Percentiles rank a stretch among this genome's conserved stretches.
Conservation (phyloP, 2,888 invertebrate species). For the Drosophila lacicola region DNA sequence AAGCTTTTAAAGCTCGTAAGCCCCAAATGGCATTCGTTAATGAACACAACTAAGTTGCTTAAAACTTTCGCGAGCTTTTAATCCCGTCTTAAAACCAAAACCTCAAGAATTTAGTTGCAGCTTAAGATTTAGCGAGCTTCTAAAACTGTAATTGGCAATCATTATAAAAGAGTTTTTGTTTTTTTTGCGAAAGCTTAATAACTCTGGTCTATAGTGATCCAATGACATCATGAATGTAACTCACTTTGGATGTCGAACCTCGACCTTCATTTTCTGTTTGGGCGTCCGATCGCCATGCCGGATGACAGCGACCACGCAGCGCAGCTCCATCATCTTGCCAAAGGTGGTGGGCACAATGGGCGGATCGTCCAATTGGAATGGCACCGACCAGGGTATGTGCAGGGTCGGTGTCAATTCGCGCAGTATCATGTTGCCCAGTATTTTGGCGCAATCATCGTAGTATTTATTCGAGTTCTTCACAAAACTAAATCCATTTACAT, state of each 20-base stretch:
- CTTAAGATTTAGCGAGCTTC: background rate
- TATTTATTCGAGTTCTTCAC: constrained; percentile 99
- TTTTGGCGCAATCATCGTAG: constrained; percentile 99
- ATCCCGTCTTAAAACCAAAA: background rate
- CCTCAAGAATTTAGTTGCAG: background rate
- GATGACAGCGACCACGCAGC: constrained; percentile 99
- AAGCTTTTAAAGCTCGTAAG: no score
- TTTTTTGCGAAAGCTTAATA: background rate
- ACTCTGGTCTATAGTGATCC: no score
- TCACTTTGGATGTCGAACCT: constrained; percentile 97
- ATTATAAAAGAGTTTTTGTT: no score
- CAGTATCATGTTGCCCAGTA: constrained; percentile 98
- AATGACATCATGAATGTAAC: constrained; percentile 20
- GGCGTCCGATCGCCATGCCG: constrained; percentile 99
- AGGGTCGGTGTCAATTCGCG: constrained; percentile 97
- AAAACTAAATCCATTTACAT: constrained; percentile 99
- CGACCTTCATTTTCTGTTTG: constrained; percentile 99
- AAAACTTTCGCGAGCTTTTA: background rate
- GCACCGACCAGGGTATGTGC: constrained; percentile 98
- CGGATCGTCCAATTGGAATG: constrained; percentile 98
- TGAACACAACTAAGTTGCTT: background rate
- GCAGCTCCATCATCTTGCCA: constrained; percentile 96
- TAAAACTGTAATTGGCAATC: no score
- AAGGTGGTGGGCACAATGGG: constrained; percentile 99
- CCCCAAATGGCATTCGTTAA: no score